Percentiles rank a stretch among this genome's conserved stretches.
Evolutionary conservation across 2,888 invertebrate genomes (phyloP).

Genomic region (Bruchidius siliquastri): DNA sequence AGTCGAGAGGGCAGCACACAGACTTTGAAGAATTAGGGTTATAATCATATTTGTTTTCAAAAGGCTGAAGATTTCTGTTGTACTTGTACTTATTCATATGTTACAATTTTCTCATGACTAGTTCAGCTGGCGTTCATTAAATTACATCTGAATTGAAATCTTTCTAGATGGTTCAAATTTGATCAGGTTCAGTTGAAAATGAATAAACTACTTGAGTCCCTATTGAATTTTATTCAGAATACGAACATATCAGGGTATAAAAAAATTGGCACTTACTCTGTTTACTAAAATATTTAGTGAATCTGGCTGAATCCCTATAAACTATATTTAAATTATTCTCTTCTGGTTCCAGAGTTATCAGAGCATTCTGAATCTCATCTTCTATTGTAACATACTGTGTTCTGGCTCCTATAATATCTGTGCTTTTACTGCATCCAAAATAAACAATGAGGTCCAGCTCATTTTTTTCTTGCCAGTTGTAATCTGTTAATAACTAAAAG

Average conservation of each 20-base stretch:
- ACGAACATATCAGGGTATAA: conserved; percentile 42
- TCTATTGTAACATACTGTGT: conserved; percentile 41
- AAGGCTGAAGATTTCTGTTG: no score
- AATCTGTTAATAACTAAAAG: conserved; percentile 41
- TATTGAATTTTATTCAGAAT: conserved; percentile 37
- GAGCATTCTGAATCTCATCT: conserved; percentile 42
- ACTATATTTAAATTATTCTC: conserved; percentile 67
- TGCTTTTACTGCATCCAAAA: conserved; percentile 33
- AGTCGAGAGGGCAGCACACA: no score
- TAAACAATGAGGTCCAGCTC: conserved; percentile 43
- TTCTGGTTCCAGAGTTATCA: conserved; percentile 57
- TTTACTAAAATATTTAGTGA: conserved; percentile 43
- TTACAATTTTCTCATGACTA: no score
- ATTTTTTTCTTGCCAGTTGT: conserved; percentile 39
- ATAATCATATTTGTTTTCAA: no score
- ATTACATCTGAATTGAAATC: no score
- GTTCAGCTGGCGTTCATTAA: no score
- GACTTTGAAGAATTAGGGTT: no score
- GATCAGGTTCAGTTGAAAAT: no score
- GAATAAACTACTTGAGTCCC: background rate
- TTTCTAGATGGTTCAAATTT: no score
- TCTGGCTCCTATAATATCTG: conserved; percentile 39
- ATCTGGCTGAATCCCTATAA: conserved; percentile 54
- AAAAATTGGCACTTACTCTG: conserved; percentile 36
- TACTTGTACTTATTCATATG: no score